These are phyloP conservation scores for Tympanoctomys barrerae DNA, from an alignment of 2,797 vertebrate species.

Conservation along the genomic window DNA sequence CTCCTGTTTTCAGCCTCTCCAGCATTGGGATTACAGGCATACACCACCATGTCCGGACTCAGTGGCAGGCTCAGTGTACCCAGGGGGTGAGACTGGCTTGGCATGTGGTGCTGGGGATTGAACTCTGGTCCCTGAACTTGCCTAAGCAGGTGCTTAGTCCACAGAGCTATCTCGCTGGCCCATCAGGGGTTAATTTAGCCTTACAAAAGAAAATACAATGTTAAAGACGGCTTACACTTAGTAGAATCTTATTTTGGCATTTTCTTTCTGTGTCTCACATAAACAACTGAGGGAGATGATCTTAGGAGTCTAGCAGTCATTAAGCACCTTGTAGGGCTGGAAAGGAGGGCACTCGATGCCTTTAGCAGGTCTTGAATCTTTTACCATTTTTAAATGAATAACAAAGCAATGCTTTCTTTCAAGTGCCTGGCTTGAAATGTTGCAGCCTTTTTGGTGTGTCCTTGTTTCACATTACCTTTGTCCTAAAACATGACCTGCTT, in stretches of 20 bases:
- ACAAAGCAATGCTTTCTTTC: slow-evolving; percentile 29
- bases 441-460: neutral
- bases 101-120: too few relatives aligned
- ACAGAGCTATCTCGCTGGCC: too few relatives aligned
- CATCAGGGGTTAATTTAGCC: slow-evolving; percentile 65
- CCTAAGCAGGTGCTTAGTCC: too few relatives aligned
- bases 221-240: slow-evolving; percentile 62
- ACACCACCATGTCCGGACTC: too few relatives aligned
- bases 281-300: neutral
- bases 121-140: too few relatives aligned
- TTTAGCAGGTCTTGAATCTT: neutral
- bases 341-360: neutral
- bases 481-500: slow-evolving; percentile 61
- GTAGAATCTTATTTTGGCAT: slow-evolving; percentile 30
- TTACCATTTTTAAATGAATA: neutral
- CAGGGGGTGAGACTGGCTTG: too few relatives aligned
- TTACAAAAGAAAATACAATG: slow-evolving; percentile 73
- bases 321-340: neutral
- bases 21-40: too few relatives aligned
- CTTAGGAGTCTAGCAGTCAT: slow-evolving; percentile 18
- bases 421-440: neutral
- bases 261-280: slow-evolving; percentile 37
- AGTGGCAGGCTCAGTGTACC: too few relatives aligned
- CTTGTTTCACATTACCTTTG: slow-evolving; percentile 50
- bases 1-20: too few relatives aligned